phyloP scores from a whole-genome alignment of 1,140 invertebrate genomes.

The Conus betulinus region DNA sequence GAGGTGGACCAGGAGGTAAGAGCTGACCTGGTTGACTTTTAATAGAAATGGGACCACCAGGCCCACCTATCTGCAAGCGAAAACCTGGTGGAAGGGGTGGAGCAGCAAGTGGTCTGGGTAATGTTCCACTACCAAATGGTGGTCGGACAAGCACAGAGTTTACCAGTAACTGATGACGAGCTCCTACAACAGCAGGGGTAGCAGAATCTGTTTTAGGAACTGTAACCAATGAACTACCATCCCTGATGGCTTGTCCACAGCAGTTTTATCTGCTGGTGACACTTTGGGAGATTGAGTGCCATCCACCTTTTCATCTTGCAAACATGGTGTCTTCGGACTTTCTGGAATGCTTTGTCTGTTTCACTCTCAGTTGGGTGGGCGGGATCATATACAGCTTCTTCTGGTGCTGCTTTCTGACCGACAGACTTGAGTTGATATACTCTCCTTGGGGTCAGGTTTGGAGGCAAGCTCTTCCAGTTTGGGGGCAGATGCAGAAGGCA shows the following conservation, averaged over 20 bases:
- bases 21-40: constrained; percentile 51
- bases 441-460: constrained; percentile 2
- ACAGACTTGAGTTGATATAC: neutral
- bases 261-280: neutral
- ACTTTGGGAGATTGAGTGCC: neutral
- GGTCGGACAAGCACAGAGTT: constrained; percentile 37
- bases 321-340: neutral
- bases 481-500: neutral
- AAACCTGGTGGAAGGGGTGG: constrained; percentile 46
- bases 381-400: constrained; percentile 51
- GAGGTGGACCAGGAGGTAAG: constrained; percentile 42
- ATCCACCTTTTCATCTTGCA: constrained; percentile 15
- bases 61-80: constrained; percentile 49
- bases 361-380: constrained; percentile 57
- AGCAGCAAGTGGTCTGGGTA: constrained; percentile 30
- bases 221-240: neutral
- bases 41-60: constrained; percentile 43
- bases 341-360: constrained; percentile 24
- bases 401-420: constrained; percentile 18
- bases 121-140: constrained; percentile 5
- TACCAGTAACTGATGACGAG: constrained; percentile 34
- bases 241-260: neutral
- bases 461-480: constrained; percentile 14
- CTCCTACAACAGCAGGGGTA: constrained; percentile 22
- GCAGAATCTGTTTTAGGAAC: constrained; percentile 36